phyloP scores from a whole-genome alignment of 2,888 invertebrate species.

The Hecatera dysodea region DNA sequence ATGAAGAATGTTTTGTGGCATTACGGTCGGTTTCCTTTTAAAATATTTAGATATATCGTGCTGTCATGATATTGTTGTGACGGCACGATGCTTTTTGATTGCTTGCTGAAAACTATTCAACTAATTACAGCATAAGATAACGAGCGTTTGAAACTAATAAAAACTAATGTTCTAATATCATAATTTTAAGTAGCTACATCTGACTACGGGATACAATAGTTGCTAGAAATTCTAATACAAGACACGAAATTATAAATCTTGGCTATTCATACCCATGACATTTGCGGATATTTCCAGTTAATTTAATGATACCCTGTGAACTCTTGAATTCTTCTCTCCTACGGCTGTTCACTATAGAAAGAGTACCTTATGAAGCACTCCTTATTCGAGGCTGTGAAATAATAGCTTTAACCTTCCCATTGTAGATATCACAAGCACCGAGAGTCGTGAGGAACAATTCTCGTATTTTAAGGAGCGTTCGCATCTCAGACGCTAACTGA shows the following conservation, averaged over 20 bases:
- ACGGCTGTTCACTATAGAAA: slow-evolving; percentile 54
- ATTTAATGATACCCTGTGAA: background rate
- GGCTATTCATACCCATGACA: background rate
- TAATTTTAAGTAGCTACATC: background rate
- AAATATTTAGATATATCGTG: no score
- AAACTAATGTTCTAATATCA: no score
- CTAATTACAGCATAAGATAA: no score
- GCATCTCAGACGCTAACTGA: no score
- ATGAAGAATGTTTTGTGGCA: no score
- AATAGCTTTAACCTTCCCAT: slow-evolving; percentile 88
- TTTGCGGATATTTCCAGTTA: background rate
- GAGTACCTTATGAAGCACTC: slow-evolving; percentile 78
- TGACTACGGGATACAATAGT: background rate
- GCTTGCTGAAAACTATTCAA: no score
- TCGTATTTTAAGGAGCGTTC: no score
- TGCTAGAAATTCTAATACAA: background rate
- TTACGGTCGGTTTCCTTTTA: no score
- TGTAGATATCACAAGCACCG: slow-evolving; percentile 77
- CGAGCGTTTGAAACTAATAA: no score
- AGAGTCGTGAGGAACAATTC: no score
- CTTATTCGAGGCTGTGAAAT: slow-evolving; percentile 89
- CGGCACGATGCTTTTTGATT: no score
- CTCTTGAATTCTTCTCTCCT: slow-evolving; percentile 45
- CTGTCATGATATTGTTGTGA: no score
- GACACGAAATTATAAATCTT: background rate